These are phyloP conservation scores for Columba janthina DNA, from an alignment of 2,113 vertebrate genomes.

Conservation along the genomic window DNA sequence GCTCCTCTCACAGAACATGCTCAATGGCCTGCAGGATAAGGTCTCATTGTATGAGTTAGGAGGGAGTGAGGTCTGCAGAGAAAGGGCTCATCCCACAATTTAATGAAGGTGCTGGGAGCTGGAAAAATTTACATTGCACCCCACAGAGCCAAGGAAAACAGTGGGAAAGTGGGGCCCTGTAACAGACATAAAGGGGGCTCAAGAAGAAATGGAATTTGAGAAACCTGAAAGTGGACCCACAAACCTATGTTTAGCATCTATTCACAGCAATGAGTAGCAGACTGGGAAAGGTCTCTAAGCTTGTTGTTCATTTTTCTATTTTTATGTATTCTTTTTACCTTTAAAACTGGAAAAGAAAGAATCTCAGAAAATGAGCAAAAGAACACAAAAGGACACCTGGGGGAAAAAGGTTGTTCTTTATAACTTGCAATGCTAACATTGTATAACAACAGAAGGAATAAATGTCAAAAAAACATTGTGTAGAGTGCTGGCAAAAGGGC, in stretches of 20 bases:
- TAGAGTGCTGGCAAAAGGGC: constrained; percentile 33
- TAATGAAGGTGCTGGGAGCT: not conserved
- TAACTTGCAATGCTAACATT: constrained; percentile 13
- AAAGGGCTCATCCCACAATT: not conserved
- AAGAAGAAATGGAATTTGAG: not conserved
- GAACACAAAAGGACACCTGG: constrained; percentile 4
- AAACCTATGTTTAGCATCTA: not conserved
- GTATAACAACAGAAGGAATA: constrained; percentile 37
- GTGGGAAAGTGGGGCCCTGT: not conserved
- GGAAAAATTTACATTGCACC: not conserved
- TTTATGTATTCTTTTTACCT: not conserved
- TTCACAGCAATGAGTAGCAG: not conserved
- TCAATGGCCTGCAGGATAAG: not conserved
- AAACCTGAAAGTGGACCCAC: not conserved
- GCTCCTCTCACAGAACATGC: not conserved
- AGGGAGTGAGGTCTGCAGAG: not conserved
- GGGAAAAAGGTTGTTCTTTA: not conserved
- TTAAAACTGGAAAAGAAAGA: not conserved
- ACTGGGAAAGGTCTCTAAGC: not conserved
- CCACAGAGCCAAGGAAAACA: not conserved
- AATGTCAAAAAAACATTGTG: constrained; percentile 21
- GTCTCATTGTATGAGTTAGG: not conserved
- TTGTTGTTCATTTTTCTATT: not conserved
- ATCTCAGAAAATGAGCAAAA: not conserved
- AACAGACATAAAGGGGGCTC: not conserved